Evolutionary conservation across 2,888 invertebrate species (phyloP).

Genomic region (Sacculina carcini): DNA sequence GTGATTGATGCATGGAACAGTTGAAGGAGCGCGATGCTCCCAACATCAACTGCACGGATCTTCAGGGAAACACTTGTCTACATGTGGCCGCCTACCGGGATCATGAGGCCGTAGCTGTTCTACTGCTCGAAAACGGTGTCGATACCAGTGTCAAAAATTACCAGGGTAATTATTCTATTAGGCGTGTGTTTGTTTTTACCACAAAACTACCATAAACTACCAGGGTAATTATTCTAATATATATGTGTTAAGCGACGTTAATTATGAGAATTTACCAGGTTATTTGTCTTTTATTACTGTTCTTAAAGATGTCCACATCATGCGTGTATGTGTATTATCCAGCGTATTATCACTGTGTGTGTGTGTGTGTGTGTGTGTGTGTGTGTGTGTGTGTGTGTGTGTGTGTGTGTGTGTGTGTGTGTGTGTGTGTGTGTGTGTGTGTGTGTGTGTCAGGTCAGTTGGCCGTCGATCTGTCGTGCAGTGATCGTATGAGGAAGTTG

Average conservation of each 20-base stretch:
- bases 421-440: too few species aligned
- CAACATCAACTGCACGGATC: constrained; percentile 35
- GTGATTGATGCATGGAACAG: constrained; percentile 20
- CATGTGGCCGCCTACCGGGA: constrained; percentile 38
- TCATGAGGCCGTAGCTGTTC: constrained; percentile 32
- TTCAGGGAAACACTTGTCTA: constrained; percentile 35
- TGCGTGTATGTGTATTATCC: too few species aligned
- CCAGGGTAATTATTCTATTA: constrained; percentile 23
- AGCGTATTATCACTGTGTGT: too few species aligned
- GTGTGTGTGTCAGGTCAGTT: constrained; percentile 26
- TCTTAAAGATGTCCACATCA: too few species aligned
- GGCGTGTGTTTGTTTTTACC: not conserved
- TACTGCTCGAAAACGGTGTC: constrained; percentile 36
- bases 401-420: too few species aligned
- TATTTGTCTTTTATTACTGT: too few species aligned
- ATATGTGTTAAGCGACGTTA: too few species aligned
- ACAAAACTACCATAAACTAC: too few species aligned
- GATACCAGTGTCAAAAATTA: constrained; percentile 32
- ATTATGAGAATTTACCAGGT: too few species aligned
- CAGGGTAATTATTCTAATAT: too few species aligned
- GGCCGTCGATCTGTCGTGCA: constrained; percentile 32
- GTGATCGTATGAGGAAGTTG: constrained; percentile 34
- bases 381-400: too few species aligned
- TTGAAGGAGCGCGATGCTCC: constrained; percentile 29
- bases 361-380: too few species aligned